A percentile compares a stretch with the other conserved stretches of the same genome.
phyloP scores from a whole-genome alignment of 2,888 invertebrate species.

The Pyrochroa serraticornis region DNA sequence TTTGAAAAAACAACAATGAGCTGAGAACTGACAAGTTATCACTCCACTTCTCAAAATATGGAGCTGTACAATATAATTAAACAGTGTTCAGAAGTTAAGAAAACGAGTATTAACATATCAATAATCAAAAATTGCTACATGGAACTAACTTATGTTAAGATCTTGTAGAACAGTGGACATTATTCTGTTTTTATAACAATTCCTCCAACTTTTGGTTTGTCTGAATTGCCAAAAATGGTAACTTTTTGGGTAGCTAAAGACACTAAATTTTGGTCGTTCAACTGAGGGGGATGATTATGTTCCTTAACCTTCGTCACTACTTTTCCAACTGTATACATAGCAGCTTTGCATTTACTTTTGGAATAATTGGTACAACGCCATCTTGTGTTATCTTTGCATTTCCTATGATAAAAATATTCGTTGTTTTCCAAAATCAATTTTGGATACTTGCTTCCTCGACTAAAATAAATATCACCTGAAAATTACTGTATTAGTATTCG shows the following conservation, averaged over 20 bases:
- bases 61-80: too few species aligned
- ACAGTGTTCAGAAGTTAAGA: too few species aligned
- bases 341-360: constrained; percentile 40
- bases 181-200: too few species aligned
- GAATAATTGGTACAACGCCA: constrained; percentile 45
- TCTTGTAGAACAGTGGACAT: too few species aligned
- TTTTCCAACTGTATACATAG: constrained; percentile 37
- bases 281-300: constrained; percentile 39
- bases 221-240: constrained; percentile 7
- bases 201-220: too few species aligned
- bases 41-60: too few species aligned
- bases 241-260: constrained; percentile 29
- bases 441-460: constrained; percentile 40
- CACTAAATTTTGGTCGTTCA: constrained; percentile 14
- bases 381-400: constrained; percentile 37
- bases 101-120: neutral
- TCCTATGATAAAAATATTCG: constrained; percentile 39
- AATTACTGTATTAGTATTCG: constrained; percentile 10
- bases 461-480: constrained; percentile 39
- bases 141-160: too few species aligned
- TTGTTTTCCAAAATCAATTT: constrained; percentile 43
- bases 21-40: too few species aligned
- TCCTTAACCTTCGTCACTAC: constrained; percentile 31
- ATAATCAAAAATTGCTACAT: too few species aligned
- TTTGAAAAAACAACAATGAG: too few species aligned